Evolutionary conservation across 1,140 invertebrate species (phyloP), one percentile per base, ranked within the genome.

Genomic region (Whitmania pigra): DNA sequence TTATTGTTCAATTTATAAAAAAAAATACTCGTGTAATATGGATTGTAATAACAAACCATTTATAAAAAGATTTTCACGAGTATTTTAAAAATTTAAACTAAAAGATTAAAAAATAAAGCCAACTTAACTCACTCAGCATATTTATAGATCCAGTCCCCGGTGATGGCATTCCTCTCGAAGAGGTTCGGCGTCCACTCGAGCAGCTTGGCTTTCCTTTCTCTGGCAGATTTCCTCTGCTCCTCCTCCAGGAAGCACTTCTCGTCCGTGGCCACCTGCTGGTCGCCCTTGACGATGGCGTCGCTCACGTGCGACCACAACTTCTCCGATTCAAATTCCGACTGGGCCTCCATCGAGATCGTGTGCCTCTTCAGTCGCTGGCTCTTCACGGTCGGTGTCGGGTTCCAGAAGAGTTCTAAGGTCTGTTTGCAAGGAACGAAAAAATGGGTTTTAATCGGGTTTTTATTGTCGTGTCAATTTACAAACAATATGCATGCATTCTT

Each of bases 231-330:
- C 25, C 93, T 84, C 80, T 96, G 93, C 13, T 86, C 87, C 78
- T 94, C 91, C 77, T 96, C 93, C 57, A 95, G 83, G 66, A 87
- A 81, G 6, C 90, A 93, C 82, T 96, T 96, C 76, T 93, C 90
- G 69, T 92, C 88, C 4, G 92, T 96, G 0, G 93, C 93, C 18
- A 87, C 87, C 49, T 78, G 83, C 84, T 91, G 89, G 83, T 95
- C 90, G 74, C 91, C 88, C 31, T 84, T 84, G 13, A 83, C 79
- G 73, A 95, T 92, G 0, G 92, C 92, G 66, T 87, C 85, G 0
- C 90, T 90, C 0, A 95, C 92, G 72, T 88, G 87, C 18, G 86
- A 80, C 93, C 92, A 95, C 3, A 94, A 83, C 83, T 78, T 87
- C 80, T 93, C 90, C 20, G 92, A 94, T 80, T 96, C 93, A 79